phyloP scores from a whole-genome alignment of 2,113 vertebrate genomes.

The Cololabis saira region DNA sequence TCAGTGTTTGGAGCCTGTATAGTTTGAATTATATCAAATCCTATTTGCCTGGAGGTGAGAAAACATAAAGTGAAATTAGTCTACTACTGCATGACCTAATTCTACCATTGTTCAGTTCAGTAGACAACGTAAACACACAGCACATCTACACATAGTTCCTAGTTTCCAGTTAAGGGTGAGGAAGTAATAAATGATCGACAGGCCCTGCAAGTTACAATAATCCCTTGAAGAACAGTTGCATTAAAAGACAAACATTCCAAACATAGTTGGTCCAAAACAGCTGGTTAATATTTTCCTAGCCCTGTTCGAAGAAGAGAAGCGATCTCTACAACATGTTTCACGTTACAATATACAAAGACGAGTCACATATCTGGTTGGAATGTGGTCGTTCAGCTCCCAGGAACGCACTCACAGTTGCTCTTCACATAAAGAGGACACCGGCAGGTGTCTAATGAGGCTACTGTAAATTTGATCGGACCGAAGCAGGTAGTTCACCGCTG shows the following conservation, averaged over 20 bases:
- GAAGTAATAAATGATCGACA: slow-evolving; percentile 18
- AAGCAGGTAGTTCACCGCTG: slow-evolving; percentile 10
- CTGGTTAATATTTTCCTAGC: slow-evolving; percentile 71
- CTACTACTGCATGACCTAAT: slow-evolving; percentile 16
- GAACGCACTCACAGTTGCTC: slow-evolving; percentile 36
- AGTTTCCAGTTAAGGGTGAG: slow-evolving; percentile 1
- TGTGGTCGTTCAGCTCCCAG: slow-evolving; percentile 28
- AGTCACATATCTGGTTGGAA: neutral
- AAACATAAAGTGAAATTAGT: slow-evolving; percentile 40
- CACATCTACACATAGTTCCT: slow-evolving; percentile 22
- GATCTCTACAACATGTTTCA: slow-evolving; percentile 34
- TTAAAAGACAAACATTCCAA: slow-evolving; percentile 73
- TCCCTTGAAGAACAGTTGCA: slow-evolving; percentile 46
- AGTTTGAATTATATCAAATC: slow-evolving; percentile 40
- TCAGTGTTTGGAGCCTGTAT: slow-evolving; percentile 26
- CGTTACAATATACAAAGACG: neutral
- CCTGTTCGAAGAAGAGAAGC: slow-evolving; percentile 26
- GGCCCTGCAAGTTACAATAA: slow-evolving; percentile 63
- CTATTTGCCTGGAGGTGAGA: slow-evolving; percentile 26
- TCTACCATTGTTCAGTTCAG: slow-evolving; percentile 4
- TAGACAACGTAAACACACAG: slow-evolving; percentile 6
- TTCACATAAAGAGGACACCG: slow-evolving; percentile 3
- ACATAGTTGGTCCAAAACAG: slow-evolving; percentile 65
- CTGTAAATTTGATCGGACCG: neutral
- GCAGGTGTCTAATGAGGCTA: slow-evolving; percentile 8